A percentile compares a stretch with the other conserved stretches of the same genome.
Evolutionary conservation across 2,113 vertebrate genomes (phyloP).

Genomic region (Tenrec ecaudatus): DNA sequence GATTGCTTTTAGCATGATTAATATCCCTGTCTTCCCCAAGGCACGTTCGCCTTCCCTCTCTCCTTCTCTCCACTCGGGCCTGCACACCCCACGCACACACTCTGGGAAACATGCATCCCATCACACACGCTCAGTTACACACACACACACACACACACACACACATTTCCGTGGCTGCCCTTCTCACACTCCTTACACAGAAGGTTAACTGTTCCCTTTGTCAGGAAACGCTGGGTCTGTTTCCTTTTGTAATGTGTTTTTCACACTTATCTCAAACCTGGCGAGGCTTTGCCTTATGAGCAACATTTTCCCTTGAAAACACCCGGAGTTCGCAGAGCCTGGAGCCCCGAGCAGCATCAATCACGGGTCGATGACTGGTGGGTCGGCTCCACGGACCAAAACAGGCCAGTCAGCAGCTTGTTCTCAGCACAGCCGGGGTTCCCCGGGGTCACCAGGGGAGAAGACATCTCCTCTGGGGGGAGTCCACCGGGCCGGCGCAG

Average conservation of each 20-base stretch:
- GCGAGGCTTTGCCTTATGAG: conserved; percentile 71
- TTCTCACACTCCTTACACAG: conserved; percentile 50
- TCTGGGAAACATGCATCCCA: background rate
- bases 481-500: background rate
- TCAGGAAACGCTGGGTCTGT: conserved; percentile 60
- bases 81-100: background rate
- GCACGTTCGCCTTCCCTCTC: background rate
- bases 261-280: conserved; percentile 81
- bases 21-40: conserved; percentile 70
- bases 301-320: conserved; percentile 78
- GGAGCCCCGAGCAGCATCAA: conserved; percentile 58
- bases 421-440: background rate
- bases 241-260: conserved; percentile 75
- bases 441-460: background rate
- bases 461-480: background rate
- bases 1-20: conserved; percentile 81
- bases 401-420: conserved; percentile 35
- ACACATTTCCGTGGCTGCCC: background rate
- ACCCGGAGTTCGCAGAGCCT: conserved; percentile 67
- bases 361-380: conserved; percentile 58
- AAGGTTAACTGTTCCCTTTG: conserved; percentile 50
- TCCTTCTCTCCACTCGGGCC: background rate
- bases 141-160: background rate
- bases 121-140: background rate
- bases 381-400: conserved; percentile 26